Conservation (phyloP, 1,140 invertebrate species). For the Hyphantria cunea region DNA sequence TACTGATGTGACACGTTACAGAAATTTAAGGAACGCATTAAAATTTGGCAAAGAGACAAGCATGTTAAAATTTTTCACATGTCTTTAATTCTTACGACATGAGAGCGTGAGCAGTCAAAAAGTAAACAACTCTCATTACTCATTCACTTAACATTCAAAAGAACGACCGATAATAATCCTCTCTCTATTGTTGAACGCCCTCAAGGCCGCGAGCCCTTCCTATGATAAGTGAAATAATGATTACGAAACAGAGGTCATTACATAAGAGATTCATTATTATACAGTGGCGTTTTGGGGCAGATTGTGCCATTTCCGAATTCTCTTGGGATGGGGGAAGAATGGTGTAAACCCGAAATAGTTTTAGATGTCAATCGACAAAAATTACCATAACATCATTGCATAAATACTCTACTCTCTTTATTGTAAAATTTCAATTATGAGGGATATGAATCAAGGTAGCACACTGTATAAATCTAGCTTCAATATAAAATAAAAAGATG, state of each 20-base stretch:
- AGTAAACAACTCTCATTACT: too few relatives aligned
- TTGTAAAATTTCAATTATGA: too few relatives aligned
- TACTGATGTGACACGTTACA: too few relatives aligned
- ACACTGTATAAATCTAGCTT: too few relatives aligned
- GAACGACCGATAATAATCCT: neutral
- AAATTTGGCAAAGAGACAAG: slow-evolving; percentile 15
- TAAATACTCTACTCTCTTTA: too few relatives aligned
- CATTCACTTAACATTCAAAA: neutral
- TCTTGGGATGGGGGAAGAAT: neutral
- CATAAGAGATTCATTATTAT: slow-evolving; percentile 17
- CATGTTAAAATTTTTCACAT: slow-evolving; percentile 8
- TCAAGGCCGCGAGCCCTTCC: too few relatives aligned
- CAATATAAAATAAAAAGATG: too few relatives aligned
- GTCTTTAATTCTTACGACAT: slow-evolving; percentile 1
- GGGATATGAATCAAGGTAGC: too few relatives aligned
- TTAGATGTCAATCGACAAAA: neutral
- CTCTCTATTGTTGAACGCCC: neutral
- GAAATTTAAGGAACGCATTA: neutral
- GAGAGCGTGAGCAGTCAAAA: too few relatives aligned
- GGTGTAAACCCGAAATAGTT: neutral
- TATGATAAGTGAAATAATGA: too few relatives aligned
- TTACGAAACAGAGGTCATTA: neutral
- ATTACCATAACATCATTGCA: too few relatives aligned
- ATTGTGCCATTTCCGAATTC: neutral
- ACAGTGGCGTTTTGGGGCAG: slow-evolving; percentile 10